Evolutionary conservation across 2,797 vertebrate genomes (phyloP).

Genomic region (Australoheros facetus): DNA sequence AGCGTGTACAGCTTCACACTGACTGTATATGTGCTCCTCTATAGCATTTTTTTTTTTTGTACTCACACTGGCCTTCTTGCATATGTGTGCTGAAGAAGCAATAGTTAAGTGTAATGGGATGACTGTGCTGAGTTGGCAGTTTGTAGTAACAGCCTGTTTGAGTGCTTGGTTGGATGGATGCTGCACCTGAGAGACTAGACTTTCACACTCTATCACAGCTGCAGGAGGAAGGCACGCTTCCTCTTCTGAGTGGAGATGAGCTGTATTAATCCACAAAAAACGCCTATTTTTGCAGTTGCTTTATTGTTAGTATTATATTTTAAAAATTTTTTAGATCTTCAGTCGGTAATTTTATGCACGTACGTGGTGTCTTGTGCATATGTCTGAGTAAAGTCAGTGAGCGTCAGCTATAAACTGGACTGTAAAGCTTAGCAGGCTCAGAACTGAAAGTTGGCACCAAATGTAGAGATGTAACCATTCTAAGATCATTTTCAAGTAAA

Average conservation of each 20-base stretch:
- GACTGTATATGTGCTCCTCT: not conserved
- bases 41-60: constrained; percentile 3
- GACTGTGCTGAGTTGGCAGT: constrained; percentile 57
- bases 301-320: not conserved
- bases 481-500: not conserved
- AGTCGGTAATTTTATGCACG: not conserved
- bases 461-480: not conserved
- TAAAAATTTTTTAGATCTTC: not conserved
- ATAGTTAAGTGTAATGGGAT: constrained; percentile 62
- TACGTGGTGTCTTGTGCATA: not conserved
- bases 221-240: constrained; percentile 12
- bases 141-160: constrained; percentile 38
- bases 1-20: not conserved
- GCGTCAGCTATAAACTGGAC: not conserved
- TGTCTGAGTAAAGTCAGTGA: not conserved
- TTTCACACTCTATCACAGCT: constrained; percentile 37
- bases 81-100: constrained; percentile 40
- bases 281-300: not conserved
- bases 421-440: not conserved
- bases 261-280: not conserved
- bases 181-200: constrained; percentile 53
- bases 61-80: not conserved
- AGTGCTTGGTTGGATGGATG: constrained; percentile 41
- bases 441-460: not conserved
- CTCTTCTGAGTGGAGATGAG: not conserved